Base-by-base conservation (phyloP, 2,113 vertebrate species). In the Cebus imitator region DNA sequence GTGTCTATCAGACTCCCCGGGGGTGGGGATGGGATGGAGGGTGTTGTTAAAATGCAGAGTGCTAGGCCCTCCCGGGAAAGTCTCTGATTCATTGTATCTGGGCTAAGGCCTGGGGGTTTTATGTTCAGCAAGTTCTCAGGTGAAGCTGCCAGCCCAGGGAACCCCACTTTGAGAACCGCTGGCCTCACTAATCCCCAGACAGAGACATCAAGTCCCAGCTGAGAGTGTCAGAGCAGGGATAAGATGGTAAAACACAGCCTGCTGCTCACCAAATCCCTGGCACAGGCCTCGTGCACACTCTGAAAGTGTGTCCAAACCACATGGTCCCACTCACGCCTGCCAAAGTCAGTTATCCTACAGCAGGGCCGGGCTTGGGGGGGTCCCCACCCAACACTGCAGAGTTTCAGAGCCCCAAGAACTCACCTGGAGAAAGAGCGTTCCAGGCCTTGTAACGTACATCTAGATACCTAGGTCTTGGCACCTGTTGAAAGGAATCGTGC, bases 401-500 rank as follows among this genome's bases (percentile, higher is more conserved):
- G 66, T 91, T 79, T 50, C 55, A 58, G 50, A 83, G 13, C 55
- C 52, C 17, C 55, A 35, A 83, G 79, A 89, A 75, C 83, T 37
- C 95, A 95, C 58, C 73, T 64, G 70, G 32, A 72, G 58, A 20
- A 37, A 86, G 93, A 82, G 45, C 1, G 35, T 55, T 17, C 11
- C 8, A 66, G 87, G 70, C 32, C 73, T 75, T 23, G 0, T 12
- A 20, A 18, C 0, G 13, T 43, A 14, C 40, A 78, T 97, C 86
- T 90, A 92, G 76, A 90, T 88, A 68, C 37, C 37, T 6, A 20
- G 45, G 27, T 57, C 45, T 94, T 98, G 98, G 97, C 96, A 23
- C 37, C 50, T 0, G 1, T 96, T 97, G 78, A 97, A 97, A 98
- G 27, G 21, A 43, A 55, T 50, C 12, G 6, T 40, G 68, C n/a